Evolutionary conservation across 1,140 invertebrate genomes (phyloP), one percentile per base, ranked within the genome.

Genomic region (Listronotus bonariensis): DNA sequence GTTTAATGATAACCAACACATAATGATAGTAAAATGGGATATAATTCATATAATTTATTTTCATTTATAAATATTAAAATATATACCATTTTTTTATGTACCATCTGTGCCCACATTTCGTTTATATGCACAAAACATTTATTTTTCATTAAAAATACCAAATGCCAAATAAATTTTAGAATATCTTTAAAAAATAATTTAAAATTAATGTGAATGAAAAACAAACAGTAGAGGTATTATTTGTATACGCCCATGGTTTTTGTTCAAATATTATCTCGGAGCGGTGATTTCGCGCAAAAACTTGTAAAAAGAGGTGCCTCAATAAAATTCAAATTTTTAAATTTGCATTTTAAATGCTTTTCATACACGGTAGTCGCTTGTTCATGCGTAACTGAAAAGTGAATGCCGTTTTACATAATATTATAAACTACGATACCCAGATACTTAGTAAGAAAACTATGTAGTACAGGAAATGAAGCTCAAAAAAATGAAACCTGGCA

Each of bases 321-420:
- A 75, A 75, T 75, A 75, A 75, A 75, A 75, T 75, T 75, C 73
- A 73, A 75, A 75, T 75, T 75, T 72, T 60, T 42, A 51, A 42
- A 75, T 75, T 75, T 75, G 70, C 73, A 75, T 75, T 75, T 75
- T 75, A 72, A 75, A 75, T 73, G 73, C 72, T 70, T 75, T 73
- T 75, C 73, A 73, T 75, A 75, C 72, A 72, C 68, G 59, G 67
- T 68, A 67, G 68, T 67, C 68, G 65, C 64, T 64, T 63, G 70
- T 65, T 68, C 68, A 69, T 69, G 68, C 70, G 68, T 72, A 72
- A 72, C 73, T 73, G 65, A 73, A 71, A 72, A 73, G 70, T 70
- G 69, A 74, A 66, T 69, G 60, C 43, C 59, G 64, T 56, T 72
- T 72, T 72, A 68, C 66, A 71, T 65, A 68, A 70, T 67, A 65